Evolutionary conservation across 1,140 invertebrate species (phyloP).

Genomic region (Panagrolaimus sp.): DNA sequence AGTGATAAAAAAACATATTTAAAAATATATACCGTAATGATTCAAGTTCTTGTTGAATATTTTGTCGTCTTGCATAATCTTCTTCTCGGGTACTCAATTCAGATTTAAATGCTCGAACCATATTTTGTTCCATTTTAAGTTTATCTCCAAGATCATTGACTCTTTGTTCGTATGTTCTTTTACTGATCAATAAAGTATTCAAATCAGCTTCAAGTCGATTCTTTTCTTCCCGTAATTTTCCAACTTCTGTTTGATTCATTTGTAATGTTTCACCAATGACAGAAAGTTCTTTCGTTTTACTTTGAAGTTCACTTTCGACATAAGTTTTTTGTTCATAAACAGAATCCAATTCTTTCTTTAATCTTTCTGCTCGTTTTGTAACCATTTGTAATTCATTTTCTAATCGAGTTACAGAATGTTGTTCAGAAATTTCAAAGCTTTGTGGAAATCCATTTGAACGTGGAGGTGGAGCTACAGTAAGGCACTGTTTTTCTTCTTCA

Average conservation of each 20-base stretch:
- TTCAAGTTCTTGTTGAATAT: neutral
- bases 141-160: conserved; percentile 29
- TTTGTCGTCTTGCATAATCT: neutral
- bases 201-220: conserved; percentile 14
- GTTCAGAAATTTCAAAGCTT: neutral
- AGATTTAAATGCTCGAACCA: conserved; percentile 4
- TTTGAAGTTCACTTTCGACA: conserved; percentile 28
- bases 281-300: conserved; percentile 20
- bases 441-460: neutral
- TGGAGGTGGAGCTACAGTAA: neutral
- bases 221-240: conserved; percentile 13
- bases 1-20: neutral
- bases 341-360: conserved; percentile 11
- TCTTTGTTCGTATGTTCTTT: conserved; percentile 18
- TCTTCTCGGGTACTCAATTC: neutral
- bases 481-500: conserved; percentile 17
- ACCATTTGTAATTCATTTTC: conserved; percentile 10
- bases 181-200: neutral
- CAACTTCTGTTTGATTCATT: conserved; percentile 29
- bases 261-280: neutral
- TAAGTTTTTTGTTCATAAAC: conserved; percentile 28
- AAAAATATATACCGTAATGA: conserved; percentile 21
- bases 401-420: neutral
- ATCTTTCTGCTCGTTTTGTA: neutral
- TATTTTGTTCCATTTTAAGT: neutral